These are phyloP conservation scores for Seriola aureovittata DNA, from an alignment of 2,113 vertebrate species.

Conservation along the genomic window DNA sequence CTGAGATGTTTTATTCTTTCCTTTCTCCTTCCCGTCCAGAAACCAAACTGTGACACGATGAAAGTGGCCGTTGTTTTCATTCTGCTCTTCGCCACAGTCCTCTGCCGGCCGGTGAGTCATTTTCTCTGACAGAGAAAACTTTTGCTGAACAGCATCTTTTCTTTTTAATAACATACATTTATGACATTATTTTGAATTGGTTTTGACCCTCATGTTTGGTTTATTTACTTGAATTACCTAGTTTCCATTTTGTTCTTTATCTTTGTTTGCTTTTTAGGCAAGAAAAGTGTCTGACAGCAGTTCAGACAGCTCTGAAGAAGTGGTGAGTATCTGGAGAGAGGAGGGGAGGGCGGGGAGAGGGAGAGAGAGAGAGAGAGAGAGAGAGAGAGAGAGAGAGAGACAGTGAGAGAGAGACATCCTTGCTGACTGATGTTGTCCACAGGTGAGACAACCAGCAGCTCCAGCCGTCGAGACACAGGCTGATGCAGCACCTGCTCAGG, in stretches of 20 bases:
- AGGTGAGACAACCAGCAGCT: constrained; percentile 65
- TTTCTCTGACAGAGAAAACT: not conserved
- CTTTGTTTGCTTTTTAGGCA: constrained; percentile 61
- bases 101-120: constrained; percentile 82
- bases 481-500: constrained; percentile 59
- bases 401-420: not conserved
- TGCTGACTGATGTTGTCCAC: constrained; percentile 9
- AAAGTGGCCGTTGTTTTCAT: constrained; percentile 81
- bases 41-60: constrained; percentile 74
- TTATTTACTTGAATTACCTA: not conserved
- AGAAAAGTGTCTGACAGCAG: constrained; percentile 73
- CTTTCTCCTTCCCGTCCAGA: constrained; percentile 57
- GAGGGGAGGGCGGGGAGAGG: not conserved
- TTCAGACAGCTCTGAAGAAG: constrained; percentile 85
- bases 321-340: constrained; percentile 60
- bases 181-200: not conserved
- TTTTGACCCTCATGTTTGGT: not conserved
- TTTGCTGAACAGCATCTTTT: not conserved
- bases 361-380: not conserved
- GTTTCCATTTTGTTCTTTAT: not conserved
- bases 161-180: not conserved
- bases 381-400: not conserved
- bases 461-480: constrained; percentile 42
- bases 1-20: constrained; percentile 32
- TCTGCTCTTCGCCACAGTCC: constrained; percentile 83